These are phyloP conservation scores for Drosophila nebulosa DNA, from an alignment of 1,140 invertebrate species.

Conservation along the genomic window DNA sequence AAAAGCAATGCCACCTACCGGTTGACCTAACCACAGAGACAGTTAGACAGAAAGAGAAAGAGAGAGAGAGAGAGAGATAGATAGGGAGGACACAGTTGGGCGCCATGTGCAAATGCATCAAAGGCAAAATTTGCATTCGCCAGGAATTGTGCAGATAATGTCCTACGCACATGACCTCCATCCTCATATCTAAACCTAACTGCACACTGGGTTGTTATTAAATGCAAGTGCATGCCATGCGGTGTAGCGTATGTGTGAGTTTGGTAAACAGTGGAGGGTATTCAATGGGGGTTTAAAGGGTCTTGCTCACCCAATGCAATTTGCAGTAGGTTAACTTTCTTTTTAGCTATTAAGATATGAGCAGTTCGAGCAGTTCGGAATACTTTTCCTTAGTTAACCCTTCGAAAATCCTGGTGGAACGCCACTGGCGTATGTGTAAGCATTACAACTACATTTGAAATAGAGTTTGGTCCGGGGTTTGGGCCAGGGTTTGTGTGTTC, in stretches of 20 bases:
- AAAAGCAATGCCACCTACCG: slow-evolving; percentile 46
- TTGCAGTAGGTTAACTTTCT: too few relatives aligned
- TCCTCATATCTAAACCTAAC: not conserved
- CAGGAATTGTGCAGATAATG: slow-evolving; percentile 62
- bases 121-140: slow-evolving; percentile 57
- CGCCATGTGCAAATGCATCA: slow-evolving; percentile 61
- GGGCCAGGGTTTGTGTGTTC: slow-evolving; percentile 30
- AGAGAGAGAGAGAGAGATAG: not conserved
- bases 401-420: not conserved
- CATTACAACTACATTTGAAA: slow-evolving; percentile 51
- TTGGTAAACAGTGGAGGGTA: not conserved
- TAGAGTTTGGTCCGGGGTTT: too few relatives aligned
- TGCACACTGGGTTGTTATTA: slow-evolving; percentile 45
- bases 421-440: slow-evolving; percentile 23
- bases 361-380: too few relatives aligned
- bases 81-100: slow-evolving; percentile 16
- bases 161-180: slow-evolving; percentile 31
- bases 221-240: slow-evolving; percentile 58
- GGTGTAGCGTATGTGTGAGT: slow-evolving; percentile 10
- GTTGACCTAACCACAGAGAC: slow-evolving; percentile 10
- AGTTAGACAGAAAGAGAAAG: slow-evolving; percentile 2
- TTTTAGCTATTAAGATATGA: too few relatives aligned
- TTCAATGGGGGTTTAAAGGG: not conserved
- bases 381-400: too few relatives aligned
- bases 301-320: too few relatives aligned